A percentile compares a stretch with the other conserved stretches of the same genome.
Evolutionary conservation across 2,797 vertebrate species (phyloP).

Genomic region (Erethizon dorsatum): DNA sequence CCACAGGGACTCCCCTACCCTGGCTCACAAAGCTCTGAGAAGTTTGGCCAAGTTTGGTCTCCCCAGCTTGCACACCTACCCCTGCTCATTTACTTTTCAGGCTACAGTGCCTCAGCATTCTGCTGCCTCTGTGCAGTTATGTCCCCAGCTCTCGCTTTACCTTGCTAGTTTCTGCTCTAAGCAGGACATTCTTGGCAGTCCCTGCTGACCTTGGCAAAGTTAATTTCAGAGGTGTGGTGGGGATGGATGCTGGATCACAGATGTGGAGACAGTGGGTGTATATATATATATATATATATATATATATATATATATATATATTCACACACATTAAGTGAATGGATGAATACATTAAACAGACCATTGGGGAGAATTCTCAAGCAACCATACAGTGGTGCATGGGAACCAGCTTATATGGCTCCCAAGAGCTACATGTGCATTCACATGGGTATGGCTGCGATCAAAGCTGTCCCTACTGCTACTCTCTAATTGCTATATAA

Average conservation of each 20-base stretch:
- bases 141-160: neutral
- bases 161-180: neutral
- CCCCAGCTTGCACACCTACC: neutral
- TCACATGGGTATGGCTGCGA: neutral
- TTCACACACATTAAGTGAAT: neutral
- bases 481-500: neutral
- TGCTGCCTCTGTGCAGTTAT: neutral
- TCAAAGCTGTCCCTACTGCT: neutral
- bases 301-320: neutral
- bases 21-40: neutral
- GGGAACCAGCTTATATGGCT: neutral
- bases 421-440: neutral
- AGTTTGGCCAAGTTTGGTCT: neutral
- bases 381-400: neutral
- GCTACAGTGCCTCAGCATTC: neutral
- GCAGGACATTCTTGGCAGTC: neutral
- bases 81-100: neutral
- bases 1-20: neutral
- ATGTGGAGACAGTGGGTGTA: neutral
- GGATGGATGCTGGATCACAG: neutral
- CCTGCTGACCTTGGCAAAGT: neutral
- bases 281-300: no score
- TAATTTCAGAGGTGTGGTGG: neutral
- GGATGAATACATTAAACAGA: constrained; percentile 43
- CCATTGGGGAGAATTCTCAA: neutral